Evolutionary conservation across 1,140 invertebrate genomes (phyloP).

Genomic region (Drosophila mayri): DNA sequence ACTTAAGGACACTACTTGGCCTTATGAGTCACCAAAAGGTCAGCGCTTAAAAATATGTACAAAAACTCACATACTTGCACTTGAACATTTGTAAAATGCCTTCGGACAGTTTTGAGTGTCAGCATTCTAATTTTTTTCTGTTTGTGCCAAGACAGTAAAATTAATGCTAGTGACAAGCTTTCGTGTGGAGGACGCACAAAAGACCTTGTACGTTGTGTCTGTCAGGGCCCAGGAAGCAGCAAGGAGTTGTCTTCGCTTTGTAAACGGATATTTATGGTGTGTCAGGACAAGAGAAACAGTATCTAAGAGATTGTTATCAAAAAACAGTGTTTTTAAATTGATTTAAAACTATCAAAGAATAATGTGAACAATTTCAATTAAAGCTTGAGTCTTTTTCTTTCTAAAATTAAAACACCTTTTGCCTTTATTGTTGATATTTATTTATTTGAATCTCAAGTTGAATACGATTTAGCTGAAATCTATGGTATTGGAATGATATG

Average conservation of each 20-base stretch:
- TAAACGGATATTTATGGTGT: slow-evolving; percentile 6
- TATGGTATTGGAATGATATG: slow-evolving; percentile 66
- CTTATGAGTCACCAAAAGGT: slow-evolving; percentile 56
- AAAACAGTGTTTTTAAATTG: not conserved
- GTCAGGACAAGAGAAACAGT: not conserved
- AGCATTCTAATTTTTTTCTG: slow-evolving; percentile 3
- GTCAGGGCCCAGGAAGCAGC: slow-evolving; percentile 35
- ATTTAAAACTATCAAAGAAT: not conserved
- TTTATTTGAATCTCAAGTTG: slow-evolving; percentile 74
- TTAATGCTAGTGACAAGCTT: slow-evolving; percentile 67
- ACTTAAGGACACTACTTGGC: slow-evolving; percentile 49
- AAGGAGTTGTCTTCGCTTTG: slow-evolving; percentile 20
- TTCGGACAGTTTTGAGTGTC: slow-evolving; percentile 43
- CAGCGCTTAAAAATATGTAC: slow-evolving; percentile 44
- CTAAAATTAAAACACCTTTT: slow-evolving; percentile 2
- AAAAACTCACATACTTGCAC: slow-evolving; percentile 48
- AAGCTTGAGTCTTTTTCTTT: not conserved
- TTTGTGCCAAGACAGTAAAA: slow-evolving; percentile 44
- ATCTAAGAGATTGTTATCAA: not conserved
- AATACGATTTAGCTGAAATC: slow-evolving; percentile 68
- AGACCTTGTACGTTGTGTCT: slow-evolving; percentile 26
- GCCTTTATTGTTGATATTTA: slow-evolving; percentile 45
- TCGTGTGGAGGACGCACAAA: slow-evolving; percentile 55
- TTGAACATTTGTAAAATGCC: slow-evolving; percentile 70
- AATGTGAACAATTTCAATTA: not conserved